These are phyloP conservation scores for Acanthosepion lycidas DNA, from an alignment of 2,888 invertebrate genomes.

Conservation along the genomic window DNA sequence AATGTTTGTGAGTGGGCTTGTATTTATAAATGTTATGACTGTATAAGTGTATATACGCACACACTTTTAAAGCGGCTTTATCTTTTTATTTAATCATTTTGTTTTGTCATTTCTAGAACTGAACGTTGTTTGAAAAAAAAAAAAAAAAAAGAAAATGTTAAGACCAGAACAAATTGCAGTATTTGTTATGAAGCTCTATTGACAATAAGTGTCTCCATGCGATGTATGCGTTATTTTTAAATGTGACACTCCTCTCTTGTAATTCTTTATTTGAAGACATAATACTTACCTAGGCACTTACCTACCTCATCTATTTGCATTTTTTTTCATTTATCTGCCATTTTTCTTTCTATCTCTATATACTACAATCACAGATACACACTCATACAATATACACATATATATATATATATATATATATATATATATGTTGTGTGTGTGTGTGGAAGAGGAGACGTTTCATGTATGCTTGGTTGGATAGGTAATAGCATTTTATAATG, in stretches of 20 bases:
- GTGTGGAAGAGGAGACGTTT: neutral
- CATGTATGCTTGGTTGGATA: too few species aligned
- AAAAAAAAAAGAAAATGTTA: neutral
- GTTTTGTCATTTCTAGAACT: neutral
- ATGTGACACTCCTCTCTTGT: neutral
- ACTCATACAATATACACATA: neutral
- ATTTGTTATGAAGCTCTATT: neutral
- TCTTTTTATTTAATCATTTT: neutral
- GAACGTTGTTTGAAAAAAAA: neutral
- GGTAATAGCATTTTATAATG: neutral
- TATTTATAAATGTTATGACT: neutral
- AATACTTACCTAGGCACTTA: neutral
- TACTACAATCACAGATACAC: neutral
- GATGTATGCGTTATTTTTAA: neutral
- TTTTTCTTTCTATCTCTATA: neutral
- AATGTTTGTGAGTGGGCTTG: neutral
- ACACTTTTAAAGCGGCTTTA: too few species aligned
- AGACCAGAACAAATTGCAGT: neutral
- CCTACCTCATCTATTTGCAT: neutral
- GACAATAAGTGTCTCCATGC: neutral
- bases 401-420: neutral
- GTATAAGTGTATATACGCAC: neutral
- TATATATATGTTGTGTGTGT: too few species aligned
- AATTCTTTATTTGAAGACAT: constrained; percentile 11
- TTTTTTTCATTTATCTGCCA: neutral